Evolutionary conservation across 2,113 vertebrate species (phyloP), one percentile per base, ranked within the genome.

Genomic region (Salvelinus namaycush): DNA sequence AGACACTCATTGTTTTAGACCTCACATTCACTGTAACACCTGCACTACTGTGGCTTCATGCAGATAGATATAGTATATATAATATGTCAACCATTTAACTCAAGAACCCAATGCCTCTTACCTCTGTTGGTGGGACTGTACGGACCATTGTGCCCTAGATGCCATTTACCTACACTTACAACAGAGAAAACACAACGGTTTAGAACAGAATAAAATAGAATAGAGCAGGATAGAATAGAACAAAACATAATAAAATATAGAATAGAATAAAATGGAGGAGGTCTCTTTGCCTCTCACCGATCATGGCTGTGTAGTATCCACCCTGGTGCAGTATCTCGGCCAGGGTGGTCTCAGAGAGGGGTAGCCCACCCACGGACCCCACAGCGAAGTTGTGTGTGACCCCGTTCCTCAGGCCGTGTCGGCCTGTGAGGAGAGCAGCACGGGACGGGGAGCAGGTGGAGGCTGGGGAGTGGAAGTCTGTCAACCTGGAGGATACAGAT

Each of bases 391-490:
- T 99, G 82, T 94, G 97, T 0, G 96, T 98, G 72, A 99, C 97
- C 1, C 98, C 97, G 0, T 95, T 98, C 77, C 98, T 95, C 0
- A 93, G 88, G 0, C 98, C 97, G 0, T 98, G 95, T 7, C 97
- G 94, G 5, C 97, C 97, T 0, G 98, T 99, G 60, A 99, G 94
- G 83, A 99, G 87, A 6, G 97, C 94, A 22, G 98, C 98, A 0
- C 98, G 94, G 31, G 98, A 99, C 0, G 98, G 98, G 0, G 97
- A 98, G 87, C 98, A 99, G 9, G 96, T 97, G 20, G 98, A 99
- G 0, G 97, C 97, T 0, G 97, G 96, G 0, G 97, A 93, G 59
- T 99, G 98, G 85, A 99, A 99, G 77, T 99, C 97, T 80, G 94
- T 92, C 0, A 99, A 94, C 81, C 98, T 99, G 81, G 5, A 20